Conservation (phyloP, 2,797 vertebrate species). For the Cyclura pinguis region DNA sequence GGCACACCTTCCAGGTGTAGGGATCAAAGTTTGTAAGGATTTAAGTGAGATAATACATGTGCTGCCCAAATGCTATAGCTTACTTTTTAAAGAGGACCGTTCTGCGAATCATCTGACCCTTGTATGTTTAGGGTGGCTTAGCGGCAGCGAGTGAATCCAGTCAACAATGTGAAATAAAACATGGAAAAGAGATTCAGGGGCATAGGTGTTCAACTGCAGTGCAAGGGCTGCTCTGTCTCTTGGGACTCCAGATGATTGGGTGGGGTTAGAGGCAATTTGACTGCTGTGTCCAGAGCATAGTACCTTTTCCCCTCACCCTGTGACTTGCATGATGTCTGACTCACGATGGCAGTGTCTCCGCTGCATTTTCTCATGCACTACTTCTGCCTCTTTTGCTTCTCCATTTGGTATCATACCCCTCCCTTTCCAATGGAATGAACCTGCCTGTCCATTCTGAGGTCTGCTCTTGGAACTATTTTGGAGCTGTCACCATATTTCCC, state of each 20-base stretch:
- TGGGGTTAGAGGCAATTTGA: conserved; percentile 34
- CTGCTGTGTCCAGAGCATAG: conserved; percentile 53
- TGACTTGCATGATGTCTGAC: conserved; percentile 68
- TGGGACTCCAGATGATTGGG: not conserved
- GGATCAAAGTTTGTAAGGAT: not conserved
- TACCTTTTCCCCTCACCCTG: conserved; percentile 9
- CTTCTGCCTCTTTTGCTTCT: conserved; percentile 44
- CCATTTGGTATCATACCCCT: not conserved
- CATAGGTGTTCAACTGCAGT: not conserved
- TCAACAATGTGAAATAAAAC: not conserved
- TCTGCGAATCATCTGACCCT: not conserved
- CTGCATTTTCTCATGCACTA: not conserved
- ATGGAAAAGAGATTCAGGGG: not conserved
- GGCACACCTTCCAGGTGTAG: too few species aligned
- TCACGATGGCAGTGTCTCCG: conserved; percentile 67
- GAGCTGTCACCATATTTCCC: not conserved
- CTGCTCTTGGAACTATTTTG: not conserved
- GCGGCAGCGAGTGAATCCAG: too few species aligned
- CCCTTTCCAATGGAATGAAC: not conserved
- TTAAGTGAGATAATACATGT: not conserved
- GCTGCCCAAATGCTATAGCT: not conserved
- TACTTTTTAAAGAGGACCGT: not conserved
- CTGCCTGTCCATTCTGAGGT: not conserved
- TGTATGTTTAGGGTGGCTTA: not conserved
- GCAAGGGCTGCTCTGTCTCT: not conserved